Evolutionary conservation across 2,797 vertebrate genomes (phyloP).

Genomic region (Muscicapa striata): DNA sequence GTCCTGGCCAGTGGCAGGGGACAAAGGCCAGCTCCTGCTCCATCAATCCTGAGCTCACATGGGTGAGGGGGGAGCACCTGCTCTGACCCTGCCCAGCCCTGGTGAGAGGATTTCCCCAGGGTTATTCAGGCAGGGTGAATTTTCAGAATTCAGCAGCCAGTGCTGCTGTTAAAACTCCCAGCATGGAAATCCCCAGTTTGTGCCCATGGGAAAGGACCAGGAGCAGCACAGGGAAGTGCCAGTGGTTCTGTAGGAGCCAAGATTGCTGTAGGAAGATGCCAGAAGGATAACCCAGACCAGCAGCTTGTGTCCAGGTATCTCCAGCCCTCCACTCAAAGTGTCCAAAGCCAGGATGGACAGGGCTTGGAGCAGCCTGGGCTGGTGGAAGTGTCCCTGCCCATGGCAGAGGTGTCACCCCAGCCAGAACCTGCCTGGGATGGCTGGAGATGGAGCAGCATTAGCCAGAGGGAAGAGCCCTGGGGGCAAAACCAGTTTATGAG

Average conservation of each 20-base stretch:
- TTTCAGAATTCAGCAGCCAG: not conserved
- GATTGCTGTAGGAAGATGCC: fast-evolving
- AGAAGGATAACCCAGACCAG: not conserved
- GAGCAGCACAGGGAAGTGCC: not conserved
- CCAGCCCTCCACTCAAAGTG: too few relatives aligned
- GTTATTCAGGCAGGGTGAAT: not conserved
- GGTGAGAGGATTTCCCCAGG: fast-evolving
- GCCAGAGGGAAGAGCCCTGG: not conserved
- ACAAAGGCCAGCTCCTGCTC: not conserved
- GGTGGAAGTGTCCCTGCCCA: not conserved
- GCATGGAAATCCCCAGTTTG: not conserved
- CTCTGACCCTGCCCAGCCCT: not conserved
- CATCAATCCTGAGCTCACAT: not conserved
- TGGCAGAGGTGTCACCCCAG: not conserved
- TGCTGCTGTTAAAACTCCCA: not conserved
- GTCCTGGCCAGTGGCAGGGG: not conserved
- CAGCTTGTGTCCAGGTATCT: not conserved
- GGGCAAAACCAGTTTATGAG: slow-evolving; percentile 19
- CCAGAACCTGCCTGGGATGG: not conserved
- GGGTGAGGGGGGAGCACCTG: not conserved
- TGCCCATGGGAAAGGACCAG: not conserved
- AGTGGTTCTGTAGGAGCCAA: fast-evolving
- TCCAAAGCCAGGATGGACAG: not conserved
- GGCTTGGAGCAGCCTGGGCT: not conserved
- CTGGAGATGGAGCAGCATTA: not conserved